A percentile compares a stretch with the other conserved stretches of the same genome.
Conservation (phyloP, 2,113 vertebrate species). For the Trichechus manatus region DNA sequence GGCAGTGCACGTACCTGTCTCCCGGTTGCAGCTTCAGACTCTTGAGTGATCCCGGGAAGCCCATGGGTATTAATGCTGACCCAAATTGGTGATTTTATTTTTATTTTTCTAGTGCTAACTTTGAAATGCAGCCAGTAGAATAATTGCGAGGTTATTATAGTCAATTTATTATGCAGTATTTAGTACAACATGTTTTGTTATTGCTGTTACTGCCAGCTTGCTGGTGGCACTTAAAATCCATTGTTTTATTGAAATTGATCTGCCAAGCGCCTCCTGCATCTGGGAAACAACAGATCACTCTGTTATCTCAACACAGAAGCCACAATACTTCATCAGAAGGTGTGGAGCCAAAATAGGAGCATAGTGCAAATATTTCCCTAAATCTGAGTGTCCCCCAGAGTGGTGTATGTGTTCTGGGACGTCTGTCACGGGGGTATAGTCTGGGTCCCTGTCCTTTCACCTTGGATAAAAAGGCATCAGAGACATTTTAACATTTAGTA, state of each 20-base stretch:
- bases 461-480: background rate
- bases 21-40: background rate
- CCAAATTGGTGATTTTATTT: constrained; percentile 59
- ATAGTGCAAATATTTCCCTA: background rate
- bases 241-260: constrained; percentile 82
- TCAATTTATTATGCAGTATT: constrained; percentile 74
- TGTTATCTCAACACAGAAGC: constrained; percentile 77
- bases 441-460: constrained; percentile 2
- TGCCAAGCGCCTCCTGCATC: constrained; percentile 47
- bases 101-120: constrained; percentile 75
- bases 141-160: constrained; percentile 74
- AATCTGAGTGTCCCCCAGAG: background rate
- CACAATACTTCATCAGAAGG: constrained; percentile 36
- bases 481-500: background rate
- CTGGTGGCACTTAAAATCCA: constrained; percentile 57
- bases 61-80: background rate
- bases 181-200: constrained; percentile 73
- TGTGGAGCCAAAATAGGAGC: background rate
- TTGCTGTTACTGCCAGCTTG: constrained; percentile 2
- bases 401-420: background rate
- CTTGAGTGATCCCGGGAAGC: background rate
- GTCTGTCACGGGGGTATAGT: rapidly evolving
- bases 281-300: constrained; percentile 74
- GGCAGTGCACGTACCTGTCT: background rate
- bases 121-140: constrained; percentile 75